A percentile compares a stretch with the other conserved stretches of the same genome.
Conservation (phyloP, 64 coral and sea anemone genomes). For the Hydrozoanthus tunicans region DNA sequence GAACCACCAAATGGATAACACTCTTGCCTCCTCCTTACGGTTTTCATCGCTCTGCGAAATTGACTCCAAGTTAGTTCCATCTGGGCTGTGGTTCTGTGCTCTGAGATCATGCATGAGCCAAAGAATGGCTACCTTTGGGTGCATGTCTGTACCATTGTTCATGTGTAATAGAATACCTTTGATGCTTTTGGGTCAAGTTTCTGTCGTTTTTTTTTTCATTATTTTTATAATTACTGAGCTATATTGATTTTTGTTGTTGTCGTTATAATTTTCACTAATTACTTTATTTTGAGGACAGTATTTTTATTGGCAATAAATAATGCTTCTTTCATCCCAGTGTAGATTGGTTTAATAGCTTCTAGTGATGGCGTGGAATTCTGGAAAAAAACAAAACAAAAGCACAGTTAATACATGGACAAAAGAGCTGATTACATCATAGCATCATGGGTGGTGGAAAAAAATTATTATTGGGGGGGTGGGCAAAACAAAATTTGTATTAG, state of each 20-base stretch:
- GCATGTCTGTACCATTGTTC: background rate
- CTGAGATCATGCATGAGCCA: slow-evolving; percentile 1
- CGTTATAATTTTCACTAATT: too few species aligned
- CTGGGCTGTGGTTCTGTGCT: slow-evolving; percentile 3
- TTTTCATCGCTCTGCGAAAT: background rate
- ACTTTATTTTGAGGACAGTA: background rate
- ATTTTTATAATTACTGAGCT: too few species aligned
- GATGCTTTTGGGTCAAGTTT: slow-evolving; percentile 14
- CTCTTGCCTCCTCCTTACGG: background rate
- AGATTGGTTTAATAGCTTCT: slow-evolving; percentile 46
- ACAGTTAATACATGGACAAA: background rate
- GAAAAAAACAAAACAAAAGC: background rate
- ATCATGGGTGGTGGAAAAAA: too few species aligned
- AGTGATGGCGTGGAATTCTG: slow-evolving; percentile 46
- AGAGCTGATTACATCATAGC: too few species aligned
- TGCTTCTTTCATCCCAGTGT: slow-evolving; percentile 29
- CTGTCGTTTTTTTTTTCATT: background rate
- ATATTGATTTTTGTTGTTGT: too few species aligned
- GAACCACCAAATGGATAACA: slow-evolving; percentile 2
- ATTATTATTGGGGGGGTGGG: too few species aligned
- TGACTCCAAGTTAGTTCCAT: slow-evolving; percentile 6
- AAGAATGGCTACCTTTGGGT: slow-evolving; percentile 1
- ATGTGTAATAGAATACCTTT: background rate
- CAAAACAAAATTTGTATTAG: too few species aligned
- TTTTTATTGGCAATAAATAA: background rate